Evolutionary conservation across 2,113 vertebrate genomes (phyloP).

Genomic region (Gymnogyps californianus): DNA sequence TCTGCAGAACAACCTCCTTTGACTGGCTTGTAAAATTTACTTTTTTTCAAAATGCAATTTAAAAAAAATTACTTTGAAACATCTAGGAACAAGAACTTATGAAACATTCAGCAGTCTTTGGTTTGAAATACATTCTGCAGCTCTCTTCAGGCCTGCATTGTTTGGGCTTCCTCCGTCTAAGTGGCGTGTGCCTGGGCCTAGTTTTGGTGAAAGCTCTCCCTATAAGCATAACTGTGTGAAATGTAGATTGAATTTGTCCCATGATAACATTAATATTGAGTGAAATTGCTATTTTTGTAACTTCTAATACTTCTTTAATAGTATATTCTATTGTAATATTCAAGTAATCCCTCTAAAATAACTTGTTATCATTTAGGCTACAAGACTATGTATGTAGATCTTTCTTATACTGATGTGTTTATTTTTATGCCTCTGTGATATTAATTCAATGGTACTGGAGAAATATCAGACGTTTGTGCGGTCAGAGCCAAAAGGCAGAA

Average conservation of each 20-base stretch:
- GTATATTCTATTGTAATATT: background rate
- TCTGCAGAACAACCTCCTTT: background rate
- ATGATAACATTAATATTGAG: background rate
- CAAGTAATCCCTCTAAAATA: background rate
- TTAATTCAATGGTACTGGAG: background rate
- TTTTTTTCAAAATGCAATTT: background rate
- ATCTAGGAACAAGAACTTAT: background rate
- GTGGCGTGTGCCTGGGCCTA: background rate
- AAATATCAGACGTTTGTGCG: background rate
- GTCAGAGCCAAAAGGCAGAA: background rate
- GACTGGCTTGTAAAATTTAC: background rate
- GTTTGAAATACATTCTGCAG: background rate
- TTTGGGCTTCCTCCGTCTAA: background rate
- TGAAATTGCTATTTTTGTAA: background rate
- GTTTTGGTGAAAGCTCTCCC: background rate
- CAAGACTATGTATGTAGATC: background rate
- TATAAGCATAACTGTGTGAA: background rate
- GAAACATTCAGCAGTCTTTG: background rate
- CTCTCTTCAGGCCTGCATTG: background rate
- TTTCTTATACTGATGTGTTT: background rate
- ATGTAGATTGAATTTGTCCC: background rate
- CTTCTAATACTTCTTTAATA: background rate
- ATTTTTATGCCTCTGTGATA: background rate
- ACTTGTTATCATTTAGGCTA: background rate
- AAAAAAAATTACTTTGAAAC: background rate